phyloP scores from a whole-genome alignment of 1,140 invertebrate genomes.

The Drosophila trapezifrons region DNA sequence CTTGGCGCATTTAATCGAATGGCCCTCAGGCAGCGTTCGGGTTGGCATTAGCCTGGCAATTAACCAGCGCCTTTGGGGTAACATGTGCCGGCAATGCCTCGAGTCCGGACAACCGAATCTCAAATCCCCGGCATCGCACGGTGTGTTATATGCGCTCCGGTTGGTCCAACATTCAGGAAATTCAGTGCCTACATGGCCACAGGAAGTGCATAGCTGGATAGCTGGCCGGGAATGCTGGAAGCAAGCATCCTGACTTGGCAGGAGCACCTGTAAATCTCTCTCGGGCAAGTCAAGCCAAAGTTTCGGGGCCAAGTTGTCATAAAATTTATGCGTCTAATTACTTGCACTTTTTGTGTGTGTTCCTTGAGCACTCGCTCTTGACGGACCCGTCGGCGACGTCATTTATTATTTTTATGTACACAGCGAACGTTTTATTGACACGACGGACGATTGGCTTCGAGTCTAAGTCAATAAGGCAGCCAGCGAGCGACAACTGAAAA shows the following conservation, averaged over 20 bases:
- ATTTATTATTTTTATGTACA: conserved; percentile 79
- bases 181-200: conserved; percentile 26
- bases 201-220: conserved; percentile 42
- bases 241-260: conserved; percentile 10
- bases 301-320: conserved; percentile 55
- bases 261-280: conserved; percentile 4
- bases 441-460: conserved; percentile 44
- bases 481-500: conserved; percentile 47
- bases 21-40: conserved; percentile 14
- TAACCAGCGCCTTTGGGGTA: conserved; percentile 40
- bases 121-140: conserved; percentile 14
- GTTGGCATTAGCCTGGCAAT: conserved; percentile 47
- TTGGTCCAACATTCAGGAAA: conserved; percentile 48
- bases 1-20: conserved; percentile 48
- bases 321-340: conserved; percentile 75
- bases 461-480: conserved; percentile 65
- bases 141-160: conserved; percentile 50
- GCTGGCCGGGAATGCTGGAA: background rate
- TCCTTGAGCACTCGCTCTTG: conserved; percentile 19
- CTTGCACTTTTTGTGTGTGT: conserved; percentile 51
- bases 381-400: conserved; percentile 53
- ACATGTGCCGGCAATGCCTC: conserved; percentile 59
- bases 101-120: background rate
- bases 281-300: background rate
- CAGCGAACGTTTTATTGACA: conserved; percentile 75